Conservation (phyloP, 2,797 vertebrate species). For the Perodicticus potto region DNA sequence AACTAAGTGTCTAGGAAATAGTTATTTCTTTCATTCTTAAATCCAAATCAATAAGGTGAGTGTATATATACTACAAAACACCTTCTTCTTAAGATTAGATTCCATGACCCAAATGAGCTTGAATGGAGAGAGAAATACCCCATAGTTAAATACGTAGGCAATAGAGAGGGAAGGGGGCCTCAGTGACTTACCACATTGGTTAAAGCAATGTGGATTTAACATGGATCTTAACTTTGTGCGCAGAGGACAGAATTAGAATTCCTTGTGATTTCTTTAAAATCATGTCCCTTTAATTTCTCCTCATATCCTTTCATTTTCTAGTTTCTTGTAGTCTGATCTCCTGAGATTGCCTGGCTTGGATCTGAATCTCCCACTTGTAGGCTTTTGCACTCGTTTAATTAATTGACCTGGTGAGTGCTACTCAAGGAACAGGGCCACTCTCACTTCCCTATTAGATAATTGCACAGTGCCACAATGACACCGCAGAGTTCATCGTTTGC, state of each 20-base stretch:
- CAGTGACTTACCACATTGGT: not conserved
- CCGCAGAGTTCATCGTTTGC: conserved; percentile 58
- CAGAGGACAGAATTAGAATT: not conserved
- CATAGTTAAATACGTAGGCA: not conserved
- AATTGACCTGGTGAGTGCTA: conserved; percentile 75
- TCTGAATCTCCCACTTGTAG: conserved; percentile 70
- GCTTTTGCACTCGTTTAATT: conserved; percentile 84
- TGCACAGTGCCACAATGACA: conserved; percentile 68
- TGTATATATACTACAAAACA: not conserved
- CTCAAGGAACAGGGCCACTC: conserved; percentile 73
- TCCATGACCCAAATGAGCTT: not conserved
- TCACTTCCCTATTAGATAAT: conserved; percentile 78
- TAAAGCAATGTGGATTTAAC: not conserved
- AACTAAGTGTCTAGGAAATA: not conserved
- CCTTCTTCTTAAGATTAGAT: not conserved
- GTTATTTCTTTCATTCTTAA: not conserved
- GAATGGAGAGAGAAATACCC: not conserved
- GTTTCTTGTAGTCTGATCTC: conserved; percentile 43
- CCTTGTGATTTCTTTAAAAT: conserved; percentile 25
- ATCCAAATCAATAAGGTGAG: not conserved
- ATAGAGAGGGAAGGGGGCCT: not conserved
- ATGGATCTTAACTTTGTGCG: not conserved
- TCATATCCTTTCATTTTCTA: not conserved
- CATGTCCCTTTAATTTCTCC: not conserved
- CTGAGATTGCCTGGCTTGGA: conserved; percentile 56